These are phyloP conservation scores for Lithobates pipiens DNA, from an alignment of 2,797 vertebrate genomes.

Conservation along the genomic window DNA sequence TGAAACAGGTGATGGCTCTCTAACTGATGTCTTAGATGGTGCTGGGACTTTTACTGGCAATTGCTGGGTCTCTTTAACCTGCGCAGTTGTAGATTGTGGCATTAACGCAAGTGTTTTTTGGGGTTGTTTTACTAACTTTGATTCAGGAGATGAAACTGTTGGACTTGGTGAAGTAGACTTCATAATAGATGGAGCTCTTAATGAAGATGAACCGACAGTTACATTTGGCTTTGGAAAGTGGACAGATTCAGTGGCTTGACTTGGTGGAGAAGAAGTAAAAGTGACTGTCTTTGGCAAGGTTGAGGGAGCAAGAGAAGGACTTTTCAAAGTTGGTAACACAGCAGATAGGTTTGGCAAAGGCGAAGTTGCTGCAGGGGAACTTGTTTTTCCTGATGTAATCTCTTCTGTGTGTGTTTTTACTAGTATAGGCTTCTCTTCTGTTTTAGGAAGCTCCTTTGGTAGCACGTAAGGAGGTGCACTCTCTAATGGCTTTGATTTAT, in stretches of 20 bases:
- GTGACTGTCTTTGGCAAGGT: neutral
- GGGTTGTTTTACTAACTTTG: neutral
- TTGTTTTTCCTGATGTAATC: neutral
- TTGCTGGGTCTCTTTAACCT: neutral
- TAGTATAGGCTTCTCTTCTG: conserved; percentile 43
- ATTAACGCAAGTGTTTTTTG: neutral
- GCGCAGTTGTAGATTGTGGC: conserved; percentile 3
- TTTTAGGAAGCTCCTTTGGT: conserved; percentile 43
- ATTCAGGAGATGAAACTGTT: neutral
- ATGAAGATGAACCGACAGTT: conserved; percentile 1
- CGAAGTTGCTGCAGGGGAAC: neutral
- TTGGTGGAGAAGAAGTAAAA: neutral
- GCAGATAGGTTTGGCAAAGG: neutral
- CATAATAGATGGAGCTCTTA: neutral
- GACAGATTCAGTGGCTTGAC: neutral
- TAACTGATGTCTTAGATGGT: neutral
- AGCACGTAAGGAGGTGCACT: neutral
- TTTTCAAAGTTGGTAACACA: neutral
- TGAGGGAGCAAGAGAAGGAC: neutral
- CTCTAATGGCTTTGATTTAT: neutral
- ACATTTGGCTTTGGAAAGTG: neutral
- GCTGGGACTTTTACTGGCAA: neutral
- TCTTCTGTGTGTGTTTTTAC: conserved; percentile 27
- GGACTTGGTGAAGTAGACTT: neutral
- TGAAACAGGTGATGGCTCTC: neutral